Evolutionary conservation across 2,888 invertebrate genomes (phyloP).

Genomic region (Pardosa pseudoannulata): DNA sequence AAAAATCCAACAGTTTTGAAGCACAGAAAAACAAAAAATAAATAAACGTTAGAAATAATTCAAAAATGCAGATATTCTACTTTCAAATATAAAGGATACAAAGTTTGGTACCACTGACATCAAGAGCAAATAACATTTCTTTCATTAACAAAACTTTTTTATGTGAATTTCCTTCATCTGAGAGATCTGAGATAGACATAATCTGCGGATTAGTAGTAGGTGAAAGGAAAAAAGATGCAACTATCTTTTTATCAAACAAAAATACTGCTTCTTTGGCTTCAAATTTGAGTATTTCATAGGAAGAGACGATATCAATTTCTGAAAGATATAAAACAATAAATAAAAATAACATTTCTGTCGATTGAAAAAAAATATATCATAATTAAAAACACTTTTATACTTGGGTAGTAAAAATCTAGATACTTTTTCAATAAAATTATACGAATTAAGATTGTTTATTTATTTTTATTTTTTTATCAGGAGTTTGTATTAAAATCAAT

Average conservation of each 20-base stretch:
- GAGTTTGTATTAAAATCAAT: no score
- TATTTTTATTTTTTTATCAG: no score
- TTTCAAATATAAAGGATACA: constrained; percentile 73
- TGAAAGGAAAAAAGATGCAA: constrained; percentile 51
- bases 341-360: no score
- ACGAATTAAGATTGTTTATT: no score
- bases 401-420: no score
- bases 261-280: constrained; percentile 63
- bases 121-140: constrained; percentile 46
- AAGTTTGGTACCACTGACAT: constrained; percentile 44
- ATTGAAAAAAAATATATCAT: no score
- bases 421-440: no score
- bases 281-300: constrained; percentile 43
- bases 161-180: constrained; percentile 28
- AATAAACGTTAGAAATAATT: no score
- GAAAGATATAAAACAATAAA: neutral
- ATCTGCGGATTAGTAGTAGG: constrained; percentile 34
- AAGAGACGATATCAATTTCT: constrained; percentile 29
- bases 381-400: no score
- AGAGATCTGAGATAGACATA: constrained; percentile 56
- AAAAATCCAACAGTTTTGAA: no score
- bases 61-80: no score
- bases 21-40: no score
- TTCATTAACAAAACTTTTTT: constrained; percentile 39
- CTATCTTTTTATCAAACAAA: constrained; percentile 47